Base-by-base conservation (phyloP, 2,888 invertebrate species). In the Laspeyria flexula region DNA sequence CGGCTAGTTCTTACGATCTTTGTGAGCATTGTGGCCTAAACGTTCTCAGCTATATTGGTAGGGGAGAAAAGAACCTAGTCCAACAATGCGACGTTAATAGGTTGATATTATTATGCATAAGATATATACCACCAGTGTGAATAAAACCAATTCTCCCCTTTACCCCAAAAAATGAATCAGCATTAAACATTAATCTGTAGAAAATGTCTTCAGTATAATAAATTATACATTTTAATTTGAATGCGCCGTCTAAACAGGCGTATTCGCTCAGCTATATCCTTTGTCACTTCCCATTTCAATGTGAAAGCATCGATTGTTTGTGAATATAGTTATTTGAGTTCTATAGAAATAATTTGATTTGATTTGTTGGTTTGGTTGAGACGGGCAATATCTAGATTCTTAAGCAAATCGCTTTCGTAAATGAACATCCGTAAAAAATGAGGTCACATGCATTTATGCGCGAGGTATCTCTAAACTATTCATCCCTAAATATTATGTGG, bases 141-240 rank as follows among this genome's bases (percentile, higher is more conserved):
- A n/a, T n/a, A n/a, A n/a, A n/a, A n/a, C n/a, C n/a, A n/a, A n/a
- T n/a, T n/a, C n/a, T n/a, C n/a, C n/a, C n/a, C n/a, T n/a, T n/a
- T n/a, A n/a, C n/a, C 21, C 2, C 21, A 18, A 35, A 25, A 43
- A 35, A 35, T 10, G 10, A 18, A 43, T 10, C 10, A 27, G 9
- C 18, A n/a, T 42, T 42, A 21, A 21, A 30, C 30, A 30, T 41
- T 12, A 40, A 3, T 30, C 16, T 27, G 11, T 13, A 15, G 7
- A 40, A 40, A 27, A 13, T 30, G 15, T 7, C 39, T 39, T 27
- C 6, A 27, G 10, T 4, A 39, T 27, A 39, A 39, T 40, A 21
- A 21, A n/a, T n/a, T 40, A n/a, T 40, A 12, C 18, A 40, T 11
- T 40, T 30, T 12, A 41, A 41, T 41, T 41, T 15, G 18, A 21